A percentile compares a stretch with the other conserved stretches of the same genome.
phyloP scores from a whole-genome alignment of 2,797 vertebrate genomes.

The Limosa lapponica region DNA sequence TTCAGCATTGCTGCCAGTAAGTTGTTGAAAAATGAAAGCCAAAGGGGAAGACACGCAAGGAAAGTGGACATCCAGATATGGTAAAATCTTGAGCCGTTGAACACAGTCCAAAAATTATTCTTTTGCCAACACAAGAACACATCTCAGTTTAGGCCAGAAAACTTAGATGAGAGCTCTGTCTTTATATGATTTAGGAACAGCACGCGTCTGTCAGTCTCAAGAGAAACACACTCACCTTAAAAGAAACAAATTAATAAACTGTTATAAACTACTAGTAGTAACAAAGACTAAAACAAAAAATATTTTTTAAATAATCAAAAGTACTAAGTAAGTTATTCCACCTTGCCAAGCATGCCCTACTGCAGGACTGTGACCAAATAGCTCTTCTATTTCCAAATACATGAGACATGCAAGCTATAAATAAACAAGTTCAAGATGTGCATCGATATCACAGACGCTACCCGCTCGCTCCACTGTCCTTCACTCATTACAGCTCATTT shows the following conservation, averaged over 20 bases:
- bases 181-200: background rate
- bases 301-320: background rate
- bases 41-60: background rate
- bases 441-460: background rate
- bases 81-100: slow-evolving; percentile 19
- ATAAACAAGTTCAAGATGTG: background rate
- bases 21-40: background rate
- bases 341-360: background rate
- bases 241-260: background rate
- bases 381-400: background rate
- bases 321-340: background rate
- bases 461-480: background rate
- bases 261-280: background rate
- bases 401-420: background rate
- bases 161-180: background rate
- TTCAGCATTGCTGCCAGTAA: background rate
- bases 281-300: background rate
- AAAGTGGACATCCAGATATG: slow-evolving; percentile 39
- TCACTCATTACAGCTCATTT: background rate
- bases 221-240: background rate
- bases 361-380: background rate
- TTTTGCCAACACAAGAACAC: background rate
- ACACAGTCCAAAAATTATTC: background rate
- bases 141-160: background rate
- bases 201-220: background rate